These are phyloP conservation scores for Drosophila subsilvestris DNA, from an alignment of 2,888 invertebrate species.

Conservation along the genomic window DNA sequence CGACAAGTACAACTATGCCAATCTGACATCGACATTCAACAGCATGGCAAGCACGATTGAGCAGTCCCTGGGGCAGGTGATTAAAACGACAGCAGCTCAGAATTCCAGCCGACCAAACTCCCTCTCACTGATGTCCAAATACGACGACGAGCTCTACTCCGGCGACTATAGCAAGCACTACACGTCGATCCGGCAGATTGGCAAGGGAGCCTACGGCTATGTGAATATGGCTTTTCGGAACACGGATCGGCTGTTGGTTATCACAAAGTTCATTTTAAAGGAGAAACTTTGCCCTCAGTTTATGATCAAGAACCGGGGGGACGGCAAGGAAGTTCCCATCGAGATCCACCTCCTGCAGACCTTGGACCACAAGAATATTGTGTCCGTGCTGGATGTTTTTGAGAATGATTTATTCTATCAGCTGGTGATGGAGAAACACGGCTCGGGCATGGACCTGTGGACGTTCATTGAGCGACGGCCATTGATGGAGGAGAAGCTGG, in stretches of 20 bases:
- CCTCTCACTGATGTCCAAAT: slow-evolving; percentile 85
- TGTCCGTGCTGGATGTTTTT: slow-evolving; percentile 87
- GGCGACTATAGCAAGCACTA: slow-evolving; percentile 86
- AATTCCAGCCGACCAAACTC: slow-evolving; percentile 86
- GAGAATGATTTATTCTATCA: slow-evolving; percentile 89
- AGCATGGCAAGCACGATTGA: slow-evolving; percentile 84
- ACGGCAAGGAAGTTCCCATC: slow-evolving; percentile 85
- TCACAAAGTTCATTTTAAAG: slow-evolving; percentile 89
- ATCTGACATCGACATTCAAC: slow-evolving; percentile 84
- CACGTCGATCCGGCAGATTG: slow-evolving; percentile 87
- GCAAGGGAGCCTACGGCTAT: slow-evolving; percentile 87
- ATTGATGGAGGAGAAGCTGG: slow-evolving; percentile 87
- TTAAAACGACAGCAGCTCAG: slow-evolving; percentile 68
- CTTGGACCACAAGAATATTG: slow-evolving; percentile 88
- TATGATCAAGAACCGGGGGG: slow-evolving; percentile 85
- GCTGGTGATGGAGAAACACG: slow-evolving; percentile 91
- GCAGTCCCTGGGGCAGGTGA: slow-evolving; percentile 78
- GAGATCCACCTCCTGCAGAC: slow-evolving; percentile 88
- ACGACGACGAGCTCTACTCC: slow-evolving; percentile 85
- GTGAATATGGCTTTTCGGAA: slow-evolving; percentile 88
- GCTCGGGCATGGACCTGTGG: slow-evolving; percentile 90
- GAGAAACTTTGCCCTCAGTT: slow-evolving; percentile 84
- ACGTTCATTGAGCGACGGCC: slow-evolving; percentile 90
- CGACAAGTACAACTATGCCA: slow-evolving; percentile 66
- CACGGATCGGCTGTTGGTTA: slow-evolving; percentile 86